Evolutionary conservation across 2,888 invertebrate genomes (phyloP).

Genomic region (Lasioglossum oenotherae): DNA sequence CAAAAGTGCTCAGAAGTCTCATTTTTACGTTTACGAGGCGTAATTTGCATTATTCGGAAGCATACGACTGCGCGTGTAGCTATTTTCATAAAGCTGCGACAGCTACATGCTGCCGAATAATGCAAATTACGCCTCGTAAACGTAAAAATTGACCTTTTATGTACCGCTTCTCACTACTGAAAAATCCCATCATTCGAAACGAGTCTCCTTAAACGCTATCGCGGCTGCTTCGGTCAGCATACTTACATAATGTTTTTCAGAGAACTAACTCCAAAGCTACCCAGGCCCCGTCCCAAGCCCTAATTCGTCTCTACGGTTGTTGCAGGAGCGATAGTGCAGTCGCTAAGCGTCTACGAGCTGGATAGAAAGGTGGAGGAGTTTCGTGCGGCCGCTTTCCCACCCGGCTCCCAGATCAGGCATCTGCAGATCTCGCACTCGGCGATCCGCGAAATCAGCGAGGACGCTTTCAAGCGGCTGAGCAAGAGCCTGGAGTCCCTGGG

Average conservation of each 20-base stretch:
- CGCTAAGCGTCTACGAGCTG: conserved; percentile 94
- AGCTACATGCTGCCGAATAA: no score
- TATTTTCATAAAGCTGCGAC: no score
- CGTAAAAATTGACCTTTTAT: no score
- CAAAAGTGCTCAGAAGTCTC: no score
- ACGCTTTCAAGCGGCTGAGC: conserved; percentile 79
- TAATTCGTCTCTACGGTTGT: conserved; percentile 32
- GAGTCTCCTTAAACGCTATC: neutral
- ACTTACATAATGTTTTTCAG: neutral
- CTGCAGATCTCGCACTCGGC: conserved; percentile 91
- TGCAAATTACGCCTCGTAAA: no score
- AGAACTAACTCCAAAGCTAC: neutral
- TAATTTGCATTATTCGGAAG: no score
- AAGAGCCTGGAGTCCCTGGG: conserved; percentile 89
- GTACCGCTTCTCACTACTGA: no score
- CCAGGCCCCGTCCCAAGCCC: neutral
- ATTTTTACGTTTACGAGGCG: no score
- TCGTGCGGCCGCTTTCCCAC: conserved; percentile 91
- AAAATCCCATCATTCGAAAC: no score
- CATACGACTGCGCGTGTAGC: no score
- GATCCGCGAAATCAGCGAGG: conserved; percentile 83
- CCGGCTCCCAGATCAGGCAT: conserved; percentile 88
- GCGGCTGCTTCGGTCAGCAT: neutral
- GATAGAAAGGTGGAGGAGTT: conserved; percentile 92
- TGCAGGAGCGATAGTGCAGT: conserved; percentile 87